Conservation (phyloP, 2,113 vertebrate genomes). For the Australoheros scitulus region DNA sequence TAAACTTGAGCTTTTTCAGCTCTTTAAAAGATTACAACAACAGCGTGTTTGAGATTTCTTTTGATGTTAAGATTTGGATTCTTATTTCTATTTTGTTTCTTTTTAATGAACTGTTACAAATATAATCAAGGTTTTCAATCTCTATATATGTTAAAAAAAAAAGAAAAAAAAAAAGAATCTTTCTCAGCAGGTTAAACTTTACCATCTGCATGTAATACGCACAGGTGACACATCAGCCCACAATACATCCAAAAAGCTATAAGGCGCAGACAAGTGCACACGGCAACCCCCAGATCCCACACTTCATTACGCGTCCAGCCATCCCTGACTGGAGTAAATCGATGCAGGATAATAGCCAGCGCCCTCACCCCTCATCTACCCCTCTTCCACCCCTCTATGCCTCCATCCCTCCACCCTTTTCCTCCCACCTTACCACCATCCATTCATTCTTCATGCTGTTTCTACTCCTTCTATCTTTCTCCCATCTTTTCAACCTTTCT, state of each 20-base stretch:
- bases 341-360: conserved; percentile 75
- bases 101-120: neutral
- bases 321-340: conserved; percentile 77
- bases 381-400: conserved; percentile 6
- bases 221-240: conserved; percentile 54
- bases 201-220: conserved; percentile 47
- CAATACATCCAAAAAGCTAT: conserved; percentile 61
- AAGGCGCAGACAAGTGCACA: conserved; percentile 56
- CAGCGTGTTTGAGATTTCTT: conserved; percentile 17
- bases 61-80: conserved; percentile 16
- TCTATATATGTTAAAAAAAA: neutral
- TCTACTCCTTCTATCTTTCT: neutral
- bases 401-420: neutral
- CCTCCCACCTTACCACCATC: conserved; percentile 13
- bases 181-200: conserved; percentile 28
- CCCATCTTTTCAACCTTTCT: conserved; percentile 21
- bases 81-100: neutral
- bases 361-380: conserved; percentile 42
- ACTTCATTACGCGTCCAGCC: conserved; percentile 75
- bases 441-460: conserved; percentile 22
- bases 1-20: neutral
- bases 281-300: conserved; percentile 73
- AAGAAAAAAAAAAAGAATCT: neutral
- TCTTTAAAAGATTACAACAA: neutral
- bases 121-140: neutral